These are phyloP conservation scores for Apamea monoglypha DNA, from an alignment of 2,888 invertebrate genomes.

Conservation along the genomic window DNA sequence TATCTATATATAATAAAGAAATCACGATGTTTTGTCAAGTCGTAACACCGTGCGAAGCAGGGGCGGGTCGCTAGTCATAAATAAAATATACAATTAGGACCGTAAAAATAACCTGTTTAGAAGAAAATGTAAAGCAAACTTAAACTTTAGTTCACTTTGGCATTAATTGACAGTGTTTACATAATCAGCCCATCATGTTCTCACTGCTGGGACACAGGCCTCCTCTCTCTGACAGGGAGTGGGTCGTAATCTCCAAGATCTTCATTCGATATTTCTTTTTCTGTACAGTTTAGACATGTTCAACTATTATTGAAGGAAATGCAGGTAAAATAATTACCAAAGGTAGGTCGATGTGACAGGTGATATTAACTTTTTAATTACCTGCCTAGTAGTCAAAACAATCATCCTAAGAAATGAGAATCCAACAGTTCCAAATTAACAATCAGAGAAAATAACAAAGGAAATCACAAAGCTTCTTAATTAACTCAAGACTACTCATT, in stretches of 20 bases:
- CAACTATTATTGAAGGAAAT: background rate
- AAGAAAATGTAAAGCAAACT: background rate
- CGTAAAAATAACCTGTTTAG: background rate
- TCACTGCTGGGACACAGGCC: too few species aligned
- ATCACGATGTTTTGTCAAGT: background rate
- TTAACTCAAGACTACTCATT: background rate
- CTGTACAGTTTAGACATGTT: background rate
- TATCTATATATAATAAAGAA: too few species aligned
- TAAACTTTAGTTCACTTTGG: background rate
- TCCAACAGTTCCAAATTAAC: background rate
- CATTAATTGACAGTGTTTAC: background rate
- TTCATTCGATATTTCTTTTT: background rate
- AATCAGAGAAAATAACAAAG: background rate
- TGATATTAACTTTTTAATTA: background rate
- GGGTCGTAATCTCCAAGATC: background rate
- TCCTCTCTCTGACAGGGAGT: too few species aligned
- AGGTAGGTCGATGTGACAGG: background rate
- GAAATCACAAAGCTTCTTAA: background rate
- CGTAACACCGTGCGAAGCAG: too few species aligned
- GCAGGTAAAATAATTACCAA: background rate
- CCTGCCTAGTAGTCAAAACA: background rate
- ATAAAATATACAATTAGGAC: background rate
- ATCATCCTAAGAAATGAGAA: background rate
- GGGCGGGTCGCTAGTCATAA: too few species aligned
- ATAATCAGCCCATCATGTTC: too few species aligned